phyloP scores from a whole-genome alignment of 92 coral and sea anemone genomes.

The Hydrozoanthus gracilis region DNA sequence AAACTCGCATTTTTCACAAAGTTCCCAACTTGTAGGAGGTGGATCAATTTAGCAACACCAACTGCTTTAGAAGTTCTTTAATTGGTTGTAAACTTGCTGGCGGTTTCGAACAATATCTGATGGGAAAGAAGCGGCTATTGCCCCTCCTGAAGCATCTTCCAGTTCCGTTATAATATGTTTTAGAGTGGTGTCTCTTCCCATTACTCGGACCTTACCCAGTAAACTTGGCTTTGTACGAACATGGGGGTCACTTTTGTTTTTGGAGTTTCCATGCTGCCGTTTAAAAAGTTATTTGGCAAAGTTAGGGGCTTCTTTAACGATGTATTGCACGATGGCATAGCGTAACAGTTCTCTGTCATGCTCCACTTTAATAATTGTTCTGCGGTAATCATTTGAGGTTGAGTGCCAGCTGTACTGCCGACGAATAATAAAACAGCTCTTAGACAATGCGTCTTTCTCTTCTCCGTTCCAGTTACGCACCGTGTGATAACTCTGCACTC shows the following conservation, averaged over 20 bases:
- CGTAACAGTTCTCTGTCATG: constrained; percentile 4
- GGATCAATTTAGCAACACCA: constrained; percentile 4
- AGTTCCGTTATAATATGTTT: constrained; percentile 36
- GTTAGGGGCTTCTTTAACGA: neutral
- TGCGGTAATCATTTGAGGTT: constrained; percentile 1
- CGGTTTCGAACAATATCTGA: constrained; percentile 29
- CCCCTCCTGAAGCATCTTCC: constrained; percentile 34
- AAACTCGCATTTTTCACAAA: constrained; percentile 24
- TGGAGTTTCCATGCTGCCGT: constrained; percentile 9
- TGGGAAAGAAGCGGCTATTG: constrained; percentile 7
- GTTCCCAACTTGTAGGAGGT: constrained; percentile 14
- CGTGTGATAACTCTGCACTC: neutral
- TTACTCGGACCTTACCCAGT: constrained; percentile 17
- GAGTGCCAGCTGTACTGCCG: constrained; percentile 57
- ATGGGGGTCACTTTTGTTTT: constrained; percentile 28
- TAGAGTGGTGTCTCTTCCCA: constrained; percentile 16
- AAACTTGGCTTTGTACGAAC: constrained; percentile 39
- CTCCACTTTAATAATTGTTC: constrained; percentile 43
- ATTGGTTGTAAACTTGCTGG: constrained; percentile 40
- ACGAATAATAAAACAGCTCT: constrained; percentile 25
- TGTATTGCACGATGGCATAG: constrained; percentile 43
- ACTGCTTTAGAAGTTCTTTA: constrained; percentile 10
- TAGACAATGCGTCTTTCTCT: constrained; percentile 2
- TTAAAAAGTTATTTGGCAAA: constrained; percentile 2
- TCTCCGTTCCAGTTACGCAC: neutral